Conservation (phyloP, 2,113 vertebrate species). For the Salvator merianae region DNA sequence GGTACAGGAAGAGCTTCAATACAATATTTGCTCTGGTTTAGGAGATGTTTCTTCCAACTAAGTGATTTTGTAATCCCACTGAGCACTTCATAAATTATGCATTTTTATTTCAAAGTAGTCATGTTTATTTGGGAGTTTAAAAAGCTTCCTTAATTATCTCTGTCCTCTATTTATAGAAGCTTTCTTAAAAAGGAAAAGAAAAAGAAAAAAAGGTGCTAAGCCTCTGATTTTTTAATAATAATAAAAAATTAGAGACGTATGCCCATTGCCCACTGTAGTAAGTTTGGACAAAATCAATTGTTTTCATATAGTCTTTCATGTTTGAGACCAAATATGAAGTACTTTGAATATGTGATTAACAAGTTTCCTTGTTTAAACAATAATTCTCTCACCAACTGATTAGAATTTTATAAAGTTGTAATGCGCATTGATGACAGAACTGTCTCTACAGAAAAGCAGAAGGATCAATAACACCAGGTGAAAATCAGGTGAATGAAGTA, state of each 20-base stretch:
- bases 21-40: slow-evolving; percentile 15
- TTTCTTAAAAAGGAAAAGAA: slow-evolving; percentile 19
- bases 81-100: slow-evolving; percentile 2
- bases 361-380: accelerated
- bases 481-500: too few species aligned
- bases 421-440: too few species aligned
- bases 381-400: background rate
- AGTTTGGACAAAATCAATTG: background rate
- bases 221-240: background rate
- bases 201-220: background rate
- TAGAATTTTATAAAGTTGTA: accelerated
- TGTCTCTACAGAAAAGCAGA: background rate
- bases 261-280: too few species aligned
- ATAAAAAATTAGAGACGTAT: background rate
- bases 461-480: background rate
- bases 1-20: background rate
- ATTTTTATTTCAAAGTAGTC: background rate
- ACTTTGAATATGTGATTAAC: background rate
- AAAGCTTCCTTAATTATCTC: slow-evolving; percentile 4
- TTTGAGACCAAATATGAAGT: background rate
- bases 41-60: slow-evolving; percentile 17
- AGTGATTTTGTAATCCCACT: background rate
- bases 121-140: background rate
- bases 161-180: slow-evolving; percentile 37
- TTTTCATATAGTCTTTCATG: background rate